Conservation (phyloP, 2,888 invertebrate genomes). For the Stenodema calcarata region DNA sequence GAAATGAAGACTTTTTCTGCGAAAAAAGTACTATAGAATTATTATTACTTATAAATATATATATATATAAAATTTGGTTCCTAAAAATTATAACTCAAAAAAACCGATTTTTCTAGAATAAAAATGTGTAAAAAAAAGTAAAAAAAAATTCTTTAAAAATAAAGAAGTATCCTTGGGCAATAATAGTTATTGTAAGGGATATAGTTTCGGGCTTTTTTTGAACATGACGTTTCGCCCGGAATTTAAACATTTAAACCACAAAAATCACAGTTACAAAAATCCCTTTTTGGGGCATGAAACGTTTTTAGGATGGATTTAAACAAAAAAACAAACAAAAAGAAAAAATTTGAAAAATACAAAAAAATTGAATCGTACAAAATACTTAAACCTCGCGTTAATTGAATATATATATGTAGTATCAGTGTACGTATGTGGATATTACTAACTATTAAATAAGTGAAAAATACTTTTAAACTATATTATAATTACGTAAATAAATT, state of each 20-base stretch:
- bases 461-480: conserved; percentile 54
- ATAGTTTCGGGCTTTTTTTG: conserved; percentile 29
- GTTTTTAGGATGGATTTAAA: conserved; percentile 40
- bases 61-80: conserved; percentile 53
- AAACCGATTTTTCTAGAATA: conserved; percentile 48
- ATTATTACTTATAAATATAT: conserved; percentile 43
- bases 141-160: conserved; percentile 45
- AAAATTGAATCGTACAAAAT: conserved; percentile 49
- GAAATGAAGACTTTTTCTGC: conserved; percentile 40
- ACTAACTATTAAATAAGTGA: conserved; percentile 51
- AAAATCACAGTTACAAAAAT: conserved; percentile 26
- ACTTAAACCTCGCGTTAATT: conserved; percentile 55
- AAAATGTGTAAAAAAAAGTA: conserved; percentile 44
- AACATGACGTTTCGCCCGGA: conserved; percentile 34
- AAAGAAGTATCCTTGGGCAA: conserved; percentile 49
- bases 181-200: conserved; percentile 52
- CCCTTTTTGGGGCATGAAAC: conserved; percentile 26
- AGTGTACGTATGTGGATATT: conserved; percentile 55
- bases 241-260: neutral
- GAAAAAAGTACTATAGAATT: conserved; percentile 45
- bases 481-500: conserved; percentile 52
- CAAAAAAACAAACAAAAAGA: too few relatives aligned
- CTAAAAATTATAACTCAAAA: conserved; percentile 41
- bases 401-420: conserved; percentile 55
- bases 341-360: too few relatives aligned